Evolutionary conservation across 2,113 vertebrate genomes (phyloP).

Genomic region (Poeciliopsis occidentalis): DNA sequence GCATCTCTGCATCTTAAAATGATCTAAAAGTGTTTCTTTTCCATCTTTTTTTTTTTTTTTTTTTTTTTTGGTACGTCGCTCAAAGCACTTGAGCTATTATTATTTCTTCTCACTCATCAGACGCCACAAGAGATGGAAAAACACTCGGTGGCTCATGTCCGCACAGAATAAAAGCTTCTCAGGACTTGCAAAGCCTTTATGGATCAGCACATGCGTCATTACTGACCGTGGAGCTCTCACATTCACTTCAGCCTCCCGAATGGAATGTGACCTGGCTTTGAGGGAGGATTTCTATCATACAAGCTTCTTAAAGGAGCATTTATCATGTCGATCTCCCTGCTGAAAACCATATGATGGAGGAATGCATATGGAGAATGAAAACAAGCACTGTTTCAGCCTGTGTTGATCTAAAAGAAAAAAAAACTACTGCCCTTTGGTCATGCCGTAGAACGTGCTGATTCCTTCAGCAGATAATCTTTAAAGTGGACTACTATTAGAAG

Average conservation of each 20-base stretch:
- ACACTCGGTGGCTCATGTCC: background rate
- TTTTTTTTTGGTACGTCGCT: background rate
- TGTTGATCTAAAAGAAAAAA: background rate
- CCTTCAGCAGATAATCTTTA: background rate
- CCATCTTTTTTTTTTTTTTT: background rate
- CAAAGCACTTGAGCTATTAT: background rate
- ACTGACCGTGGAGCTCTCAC: background rate
- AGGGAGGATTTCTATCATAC: background rate
- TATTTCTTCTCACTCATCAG: background rate
- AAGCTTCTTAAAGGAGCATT: background rate
- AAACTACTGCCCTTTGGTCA: background rate
- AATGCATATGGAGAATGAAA: background rate
- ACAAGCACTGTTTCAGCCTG: background rate
- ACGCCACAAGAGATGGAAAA: background rate
- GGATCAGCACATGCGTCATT: background rate
- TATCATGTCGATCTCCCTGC: background rate
- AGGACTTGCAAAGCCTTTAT: background rate
- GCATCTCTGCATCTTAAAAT: background rate
- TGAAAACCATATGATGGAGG: background rate
- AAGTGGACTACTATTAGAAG: background rate
- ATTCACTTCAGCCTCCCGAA: background rate
- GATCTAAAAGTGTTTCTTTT: background rate
- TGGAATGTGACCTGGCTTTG: conserved; percentile 4
- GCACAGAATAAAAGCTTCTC: background rate
- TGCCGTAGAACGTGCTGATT: background rate